Evolutionary conservation across 2,113 vertebrate species (phyloP), one percentile per base, ranked within the genome.

Genomic region (Penelope pileata): DNA sequence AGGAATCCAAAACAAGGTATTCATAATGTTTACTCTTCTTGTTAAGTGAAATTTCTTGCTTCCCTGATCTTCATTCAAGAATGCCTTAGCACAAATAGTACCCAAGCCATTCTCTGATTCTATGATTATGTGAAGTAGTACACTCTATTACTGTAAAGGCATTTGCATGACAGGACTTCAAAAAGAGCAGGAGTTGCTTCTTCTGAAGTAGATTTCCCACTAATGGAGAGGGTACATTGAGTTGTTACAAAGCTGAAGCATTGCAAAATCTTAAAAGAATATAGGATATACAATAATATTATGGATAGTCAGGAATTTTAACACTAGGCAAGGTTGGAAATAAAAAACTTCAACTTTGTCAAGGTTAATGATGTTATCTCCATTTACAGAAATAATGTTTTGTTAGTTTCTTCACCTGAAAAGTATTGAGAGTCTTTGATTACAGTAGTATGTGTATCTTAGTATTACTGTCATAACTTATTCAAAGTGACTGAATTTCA

Each of bases 321-420:
- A 74, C 1, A 3, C 21, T 67, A 51, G 40, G 43, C 27, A 53
- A 74, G 38, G 26, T 6, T 77, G 58, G 84, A 97, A 94, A 96
- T 81, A 58, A 85, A 58, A 94, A 86, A 77, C 19, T 45, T 30
- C 24, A 40, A 70, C 83, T 93, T 97, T 94, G 56, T 84, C 92
- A 91, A 95, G 80, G 82, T 92, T 66, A 94, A 48, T 38, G 36
- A 86, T 91, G 42, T 78, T 94, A 96, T 96, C 92, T 91, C 72
- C 56, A 70, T 85, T 93, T 91, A 74, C 62, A 53, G 80, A 48
- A 79, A 68, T 68, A 59, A 18, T 7, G 12, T 34, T 47, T 24
- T 58, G 34, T 66, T 62, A 50, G 53, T 88, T 87, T 91, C 10
- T 59, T 80, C 27, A 8, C 9, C 27, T 75, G 42, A 63, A 93